phyloP scores from a whole-genome alignment of 2,888 invertebrate species.

The Drosophila limbata region DNA sequence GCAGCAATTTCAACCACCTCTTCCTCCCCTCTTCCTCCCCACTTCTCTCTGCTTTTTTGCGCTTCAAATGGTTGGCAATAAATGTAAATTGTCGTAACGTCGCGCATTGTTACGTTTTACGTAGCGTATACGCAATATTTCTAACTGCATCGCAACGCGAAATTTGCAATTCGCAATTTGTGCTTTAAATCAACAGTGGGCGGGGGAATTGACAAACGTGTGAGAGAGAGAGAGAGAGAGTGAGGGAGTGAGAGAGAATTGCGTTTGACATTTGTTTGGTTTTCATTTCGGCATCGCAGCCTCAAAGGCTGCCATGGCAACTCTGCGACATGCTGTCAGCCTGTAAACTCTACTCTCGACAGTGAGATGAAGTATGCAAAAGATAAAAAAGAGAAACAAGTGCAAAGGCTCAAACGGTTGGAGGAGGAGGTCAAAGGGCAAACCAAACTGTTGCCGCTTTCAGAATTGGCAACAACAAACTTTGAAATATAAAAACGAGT shows the following conservation, averaged over 20 bases:
- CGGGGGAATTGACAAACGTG: slow-evolving; percentile 11
- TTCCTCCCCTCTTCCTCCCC: neutral
- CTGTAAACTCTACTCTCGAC: neutral
- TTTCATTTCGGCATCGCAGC: slow-evolving; percentile 63
- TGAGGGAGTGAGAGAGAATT: slow-evolving; percentile 28
- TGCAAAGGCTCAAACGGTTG: neutral
- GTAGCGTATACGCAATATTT: slow-evolving; percentile 49
- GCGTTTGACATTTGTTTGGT: slow-evolving; percentile 76
- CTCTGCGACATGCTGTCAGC: slow-evolving; percentile 35
- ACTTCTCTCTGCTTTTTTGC: neutral
- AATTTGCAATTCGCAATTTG: slow-evolving; percentile 66
- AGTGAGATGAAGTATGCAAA: slow-evolving; percentile 25
- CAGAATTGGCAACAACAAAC: slow-evolving; percentile 53
- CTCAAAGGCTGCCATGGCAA: slow-evolving; percentile 67
- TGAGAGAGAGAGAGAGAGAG: neutral
- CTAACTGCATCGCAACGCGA: slow-evolving; percentile 32
- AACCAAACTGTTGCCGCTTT: slow-evolving; percentile 38
- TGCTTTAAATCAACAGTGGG: slow-evolving; percentile 63
- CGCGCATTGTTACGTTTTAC: slow-evolving; percentile 34
- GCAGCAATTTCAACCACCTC: slow-evolving; percentile 22
- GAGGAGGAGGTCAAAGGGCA: slow-evolving; percentile 12
- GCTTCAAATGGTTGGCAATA: slow-evolving; percentile 45
- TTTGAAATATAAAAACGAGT: slow-evolving; percentile 73
- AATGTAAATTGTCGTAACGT: slow-evolving; percentile 55
- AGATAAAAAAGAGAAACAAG: neutral